Evolutionary conservation across 2,888 invertebrate genomes (phyloP), one percentile per base, ranked within the genome.

Genomic region (Parascotia fuliginaria): DNA sequence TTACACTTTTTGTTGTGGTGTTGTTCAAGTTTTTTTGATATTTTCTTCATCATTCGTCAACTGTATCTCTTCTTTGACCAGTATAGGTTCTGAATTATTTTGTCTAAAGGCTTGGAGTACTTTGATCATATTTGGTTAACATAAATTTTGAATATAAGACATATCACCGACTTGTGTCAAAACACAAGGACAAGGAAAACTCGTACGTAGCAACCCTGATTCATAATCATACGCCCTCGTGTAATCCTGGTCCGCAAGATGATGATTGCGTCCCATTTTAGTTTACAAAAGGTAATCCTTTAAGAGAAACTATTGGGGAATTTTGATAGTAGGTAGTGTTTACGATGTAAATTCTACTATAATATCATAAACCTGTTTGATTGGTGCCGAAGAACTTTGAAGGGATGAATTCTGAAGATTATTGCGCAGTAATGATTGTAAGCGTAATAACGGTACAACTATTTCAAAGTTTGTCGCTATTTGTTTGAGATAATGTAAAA

Each of bases 261-360:
- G 91, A 88, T 91, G 90, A 92, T 92, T 91, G 90, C 89, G 84
- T 70, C 88, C 89, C 83, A 81, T 89, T 88, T 87, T 78, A 90
- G 91, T 92, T 90, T 91, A 91, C 91, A 89, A 91, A 92, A 92
- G 90, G 91, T 92, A 92, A 92, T 90, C 92, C 90, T 85, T 81
- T 82, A 81, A 84, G 77, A 75, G 83, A 75, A 89, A 90, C 91
- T 92, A 89, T 91, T 82, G 82, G 86, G 81, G 79, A 82, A 85
- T 83, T 84, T 81, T 79, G 78, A 76, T 78, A 86, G 73, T 80
- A 81, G 78, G 83, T 87, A 84, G 79, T 89, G 90, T 91, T 92
- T 92, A 91, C 84, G 87, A 91, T 91, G 92, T 88, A 91, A 92
- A 92, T 91, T 85, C 68, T 58, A 66, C 76, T 77, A 76, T 91